These are phyloP conservation scores for Hestina assimilis DNA, from an alignment of 1,140 invertebrate genomes.

Conservation along the genomic window DNA sequence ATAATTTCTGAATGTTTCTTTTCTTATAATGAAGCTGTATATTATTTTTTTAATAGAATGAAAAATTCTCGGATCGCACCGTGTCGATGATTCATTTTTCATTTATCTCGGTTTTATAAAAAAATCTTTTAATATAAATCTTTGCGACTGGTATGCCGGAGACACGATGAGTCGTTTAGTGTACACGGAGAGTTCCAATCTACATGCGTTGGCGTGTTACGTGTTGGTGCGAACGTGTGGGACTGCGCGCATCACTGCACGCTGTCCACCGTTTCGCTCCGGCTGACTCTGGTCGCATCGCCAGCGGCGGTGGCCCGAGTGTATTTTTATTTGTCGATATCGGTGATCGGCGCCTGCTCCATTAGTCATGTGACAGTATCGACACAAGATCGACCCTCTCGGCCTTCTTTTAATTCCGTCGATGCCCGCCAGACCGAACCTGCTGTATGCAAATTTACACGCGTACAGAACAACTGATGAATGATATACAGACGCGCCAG, in stretches of 20 bases:
- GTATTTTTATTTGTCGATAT: slow-evolving; percentile 74
- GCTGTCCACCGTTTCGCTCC: neutral
- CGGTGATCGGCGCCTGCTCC: slow-evolving; percentile 70
- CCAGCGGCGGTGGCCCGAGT: slow-evolving; percentile 42
- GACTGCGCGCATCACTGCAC: neutral
- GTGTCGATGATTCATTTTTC: neutral
- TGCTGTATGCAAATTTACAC: slow-evolving; percentile 64
- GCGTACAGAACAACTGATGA: slow-evolving; percentile 58
- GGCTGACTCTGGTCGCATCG: slow-evolving; percentile 13
- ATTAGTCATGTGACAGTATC: slow-evolving; percentile 77
- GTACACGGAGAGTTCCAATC: neutral
- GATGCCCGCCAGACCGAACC: slow-evolving; percentile 49
- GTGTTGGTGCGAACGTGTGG: slow-evolving; percentile 4
- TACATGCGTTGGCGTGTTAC: neutral
- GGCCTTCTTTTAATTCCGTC: slow-evolving; percentile 64
- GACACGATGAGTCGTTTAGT: neutral
- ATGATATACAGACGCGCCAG: slow-evolving; percentile 54
- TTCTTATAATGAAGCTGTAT: neutral
- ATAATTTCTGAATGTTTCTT: neutral
- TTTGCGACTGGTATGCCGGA: neutral
- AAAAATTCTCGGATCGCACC: neutral
- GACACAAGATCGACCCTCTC: slow-evolving; percentile 64
- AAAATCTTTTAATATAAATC: neutral
- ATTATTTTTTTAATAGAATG: neutral
- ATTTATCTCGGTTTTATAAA: neutral